Conservation (phyloP, 1,140 invertebrate species). For the Conus ventricosus region DNA sequence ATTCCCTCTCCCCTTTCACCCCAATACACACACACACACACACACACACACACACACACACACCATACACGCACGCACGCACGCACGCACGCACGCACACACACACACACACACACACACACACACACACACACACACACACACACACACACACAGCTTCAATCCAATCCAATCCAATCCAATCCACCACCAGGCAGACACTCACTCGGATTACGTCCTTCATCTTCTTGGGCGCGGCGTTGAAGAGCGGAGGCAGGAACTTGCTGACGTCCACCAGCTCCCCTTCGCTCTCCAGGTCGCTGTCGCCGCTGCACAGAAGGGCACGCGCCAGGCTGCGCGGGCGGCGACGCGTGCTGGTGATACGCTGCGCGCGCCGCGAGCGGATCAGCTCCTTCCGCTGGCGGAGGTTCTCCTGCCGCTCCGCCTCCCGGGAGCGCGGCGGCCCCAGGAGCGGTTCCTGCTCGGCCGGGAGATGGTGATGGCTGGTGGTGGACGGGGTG, state of each 20-base stretch:
- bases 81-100: neutral
- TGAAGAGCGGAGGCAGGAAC: conserved; percentile 79
- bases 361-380: conserved; percentile 69
- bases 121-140: conserved; percentile 19
- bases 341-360: conserved; percentile 67
- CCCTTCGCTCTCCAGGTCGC: conserved; percentile 52
- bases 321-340: conserved; percentile 60
- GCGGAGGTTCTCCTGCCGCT: conserved; percentile 64
- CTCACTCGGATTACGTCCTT: conserved; percentile 78
- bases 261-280: conserved; percentile 56
- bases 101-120: conserved; percentile 1
- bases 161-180: neutral
- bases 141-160: neutral
- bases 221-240: conserved; percentile 77
- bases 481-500: neutral
- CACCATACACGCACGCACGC: no score
- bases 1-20: no score
- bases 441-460: conserved; percentile 38
- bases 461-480: neutral
- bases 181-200: conserved; percentile 3
- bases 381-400: conserved; percentile 68
- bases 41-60: conserved; percentile 12
- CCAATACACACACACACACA: neutral
- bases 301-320: conserved; percentile 67
- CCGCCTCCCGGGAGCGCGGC: conserved; percentile 37